phyloP scores from a whole-genome alignment of 2,888 invertebrate genomes.

The Lasiommata megera region DNA sequence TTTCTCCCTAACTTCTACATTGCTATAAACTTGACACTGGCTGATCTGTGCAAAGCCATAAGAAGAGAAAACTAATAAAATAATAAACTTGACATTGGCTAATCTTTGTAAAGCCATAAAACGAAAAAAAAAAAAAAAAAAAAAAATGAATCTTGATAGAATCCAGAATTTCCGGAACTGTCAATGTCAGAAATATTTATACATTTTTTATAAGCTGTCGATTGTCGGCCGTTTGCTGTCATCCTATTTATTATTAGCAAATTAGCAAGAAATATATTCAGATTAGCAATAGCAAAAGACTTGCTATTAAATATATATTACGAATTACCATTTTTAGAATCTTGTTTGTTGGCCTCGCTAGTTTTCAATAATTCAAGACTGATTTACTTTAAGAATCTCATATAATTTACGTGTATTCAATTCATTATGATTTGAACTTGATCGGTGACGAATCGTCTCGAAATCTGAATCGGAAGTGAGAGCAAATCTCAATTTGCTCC shows the following conservation, averaged over 20 bases:
- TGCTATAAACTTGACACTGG: too few relatives aligned
- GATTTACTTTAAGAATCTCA: conserved; percentile 16
- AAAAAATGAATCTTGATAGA: too few relatives aligned
- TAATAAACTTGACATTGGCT: too few relatives aligned
- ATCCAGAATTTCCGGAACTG: not conserved
- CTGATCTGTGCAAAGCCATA: too few relatives aligned
- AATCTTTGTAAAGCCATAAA: too few relatives aligned
- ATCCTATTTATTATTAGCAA: not conserved
- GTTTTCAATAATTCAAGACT: conserved; percentile 17
- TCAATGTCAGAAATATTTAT: not conserved
- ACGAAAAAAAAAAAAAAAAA: not conserved
- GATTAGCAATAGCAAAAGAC: not conserved
- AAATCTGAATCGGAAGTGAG: conserved; percentile 14
- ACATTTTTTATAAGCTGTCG: too few relatives aligned
- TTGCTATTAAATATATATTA: not conserved
- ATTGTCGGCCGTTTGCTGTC: too few relatives aligned
- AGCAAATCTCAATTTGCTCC: conserved; percentile 12
- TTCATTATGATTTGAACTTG: not conserved
- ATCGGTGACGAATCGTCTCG: conserved; percentile 35
- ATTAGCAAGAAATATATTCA: not conserved
- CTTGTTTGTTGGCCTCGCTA: conserved; percentile 12
- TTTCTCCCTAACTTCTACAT: too few relatives aligned
- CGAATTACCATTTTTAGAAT: not conserved
- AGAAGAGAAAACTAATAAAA: too few relatives aligned
- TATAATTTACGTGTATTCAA: conserved; percentile 20